Percentiles rank a stretch among this genome's conserved stretches.
phyloP scores from a whole-genome alignment of 2,888 invertebrate species.

The Nomada goodeniana region DNA sequence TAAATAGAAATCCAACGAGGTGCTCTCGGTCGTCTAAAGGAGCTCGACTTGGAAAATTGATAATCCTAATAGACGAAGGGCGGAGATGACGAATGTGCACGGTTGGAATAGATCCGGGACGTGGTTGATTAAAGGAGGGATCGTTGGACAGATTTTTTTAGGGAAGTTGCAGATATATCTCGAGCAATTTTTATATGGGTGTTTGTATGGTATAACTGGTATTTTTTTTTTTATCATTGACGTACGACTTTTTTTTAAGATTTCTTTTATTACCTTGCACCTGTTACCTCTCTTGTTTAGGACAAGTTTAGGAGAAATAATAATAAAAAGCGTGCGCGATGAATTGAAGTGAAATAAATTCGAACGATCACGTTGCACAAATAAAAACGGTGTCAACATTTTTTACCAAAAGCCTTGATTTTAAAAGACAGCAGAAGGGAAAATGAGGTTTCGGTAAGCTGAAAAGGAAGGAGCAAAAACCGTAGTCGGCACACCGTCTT shows the following conservation, averaged over 20 bases:
- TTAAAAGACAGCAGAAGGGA: background rate
- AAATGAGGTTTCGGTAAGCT: background rate
- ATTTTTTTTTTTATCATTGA: no score
- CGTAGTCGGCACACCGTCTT: conserved; percentile 62
- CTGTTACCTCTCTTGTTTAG: no score
- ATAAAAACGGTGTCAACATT: background rate
- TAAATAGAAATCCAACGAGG: conserved; percentile 18
- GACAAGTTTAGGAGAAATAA: no score
- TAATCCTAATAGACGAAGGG: conserved; percentile 3
- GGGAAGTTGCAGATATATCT: no score
- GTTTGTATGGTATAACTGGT: no score
- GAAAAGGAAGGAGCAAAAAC: conserved; percentile 48
- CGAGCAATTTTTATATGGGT: no score
- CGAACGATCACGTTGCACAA: no score
- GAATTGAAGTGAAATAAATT: no score
- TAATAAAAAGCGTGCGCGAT: no score
- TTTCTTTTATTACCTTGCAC: no score
- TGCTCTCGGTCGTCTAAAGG: background rate
- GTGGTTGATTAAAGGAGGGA: background rate
- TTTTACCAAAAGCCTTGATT: background rate
- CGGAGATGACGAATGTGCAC: background rate
- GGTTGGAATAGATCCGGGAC: background rate
- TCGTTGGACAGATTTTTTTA: background rate
- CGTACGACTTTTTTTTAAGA: no score
- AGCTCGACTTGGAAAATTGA: conserved; percentile 25